Conservation (phyloP, 2,797 vertebrate genomes). For the Otus scops region DNA sequence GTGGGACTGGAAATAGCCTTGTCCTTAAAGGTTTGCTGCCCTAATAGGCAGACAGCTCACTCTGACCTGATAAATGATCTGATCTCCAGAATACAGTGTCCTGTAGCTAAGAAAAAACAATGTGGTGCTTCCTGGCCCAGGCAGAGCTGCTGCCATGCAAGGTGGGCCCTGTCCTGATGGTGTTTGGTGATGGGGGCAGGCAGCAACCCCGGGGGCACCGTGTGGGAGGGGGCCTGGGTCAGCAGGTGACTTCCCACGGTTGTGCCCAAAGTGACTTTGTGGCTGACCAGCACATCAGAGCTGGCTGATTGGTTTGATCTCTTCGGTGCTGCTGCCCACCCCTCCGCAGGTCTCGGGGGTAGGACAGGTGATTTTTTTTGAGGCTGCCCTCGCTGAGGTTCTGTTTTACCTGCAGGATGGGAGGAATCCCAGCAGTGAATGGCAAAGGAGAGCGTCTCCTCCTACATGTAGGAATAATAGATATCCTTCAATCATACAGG, state of each 20-base stretch:
- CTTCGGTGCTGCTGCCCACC: not conserved
- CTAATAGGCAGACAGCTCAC: not conserved
- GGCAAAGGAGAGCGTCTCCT: slow-evolving; percentile 93
- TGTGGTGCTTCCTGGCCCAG: not conserved
- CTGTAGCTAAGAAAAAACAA: not conserved
- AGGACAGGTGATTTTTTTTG: not conserved
- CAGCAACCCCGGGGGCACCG: too few relatives aligned
- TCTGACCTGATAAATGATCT: not conserved
- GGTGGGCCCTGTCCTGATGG: not conserved
- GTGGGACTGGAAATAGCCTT: not conserved
- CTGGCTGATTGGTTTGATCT: too few relatives aligned
- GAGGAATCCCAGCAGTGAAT: slow-evolving; percentile 94
- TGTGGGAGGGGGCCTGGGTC: not conserved
- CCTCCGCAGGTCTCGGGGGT: not conserved
- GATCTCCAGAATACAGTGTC: not conserved
- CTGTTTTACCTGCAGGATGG: slow-evolving; percentile 83
- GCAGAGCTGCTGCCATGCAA: fast-evolving
- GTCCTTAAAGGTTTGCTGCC: not conserved
- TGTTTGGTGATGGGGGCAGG: not conserved
- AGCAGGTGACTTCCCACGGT: fast-evolving
- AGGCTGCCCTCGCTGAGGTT: not conserved
- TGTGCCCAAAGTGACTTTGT: not conserved
- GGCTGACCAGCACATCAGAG: not conserved
- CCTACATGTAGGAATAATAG: slow-evolving; percentile 94
- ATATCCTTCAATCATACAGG: slow-evolving; percentile 98